These are phyloP conservation scores for Cecidostiba fungosa DNA, from an alignment of 2,888 invertebrate species.

Conservation along the genomic window DNA sequence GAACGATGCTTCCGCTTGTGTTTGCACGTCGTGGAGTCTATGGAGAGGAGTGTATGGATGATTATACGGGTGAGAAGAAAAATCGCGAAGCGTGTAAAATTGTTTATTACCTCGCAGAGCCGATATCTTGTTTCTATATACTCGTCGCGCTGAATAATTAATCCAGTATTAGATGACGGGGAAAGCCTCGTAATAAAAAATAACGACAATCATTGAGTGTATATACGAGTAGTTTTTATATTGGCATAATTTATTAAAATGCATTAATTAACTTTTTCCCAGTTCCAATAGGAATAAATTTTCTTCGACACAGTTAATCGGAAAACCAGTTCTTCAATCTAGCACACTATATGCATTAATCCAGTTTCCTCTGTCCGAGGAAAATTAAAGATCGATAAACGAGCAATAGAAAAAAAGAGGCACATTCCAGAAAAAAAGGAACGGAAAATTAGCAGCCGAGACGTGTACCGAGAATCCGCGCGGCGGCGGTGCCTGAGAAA, in stretches of 20 bases:
- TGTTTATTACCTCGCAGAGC: background rate
- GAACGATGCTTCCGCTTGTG: constrained; percentile 21
- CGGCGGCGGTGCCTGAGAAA: constrained; percentile 40
- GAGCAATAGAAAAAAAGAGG: background rate
- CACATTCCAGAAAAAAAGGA: background rate
- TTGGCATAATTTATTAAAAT: constrained; percentile 4
- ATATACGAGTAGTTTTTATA: constrained; percentile 10
- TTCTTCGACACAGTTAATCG: background rate
- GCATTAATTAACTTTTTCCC: background rate
- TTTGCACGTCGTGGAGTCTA: background rate
- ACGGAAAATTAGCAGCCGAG: background rate
- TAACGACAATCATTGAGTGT: background rate
- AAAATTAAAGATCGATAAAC: background rate
- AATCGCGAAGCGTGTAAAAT: too few relatives aligned
- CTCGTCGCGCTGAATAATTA: background rate
- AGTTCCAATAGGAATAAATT: background rate
- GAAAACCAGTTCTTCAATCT: background rate
- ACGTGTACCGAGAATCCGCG: constrained; percentile 31
- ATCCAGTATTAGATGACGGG: background rate
- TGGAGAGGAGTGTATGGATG: background rate
- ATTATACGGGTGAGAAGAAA: constrained; percentile 1
- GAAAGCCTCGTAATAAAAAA: background rate
- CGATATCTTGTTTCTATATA: background rate
- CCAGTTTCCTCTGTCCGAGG: background rate
- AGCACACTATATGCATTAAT: background rate